Base-by-base conservation (phyloP, 1,140 invertebrate genomes). In the Adelges cooleyi region DNA sequence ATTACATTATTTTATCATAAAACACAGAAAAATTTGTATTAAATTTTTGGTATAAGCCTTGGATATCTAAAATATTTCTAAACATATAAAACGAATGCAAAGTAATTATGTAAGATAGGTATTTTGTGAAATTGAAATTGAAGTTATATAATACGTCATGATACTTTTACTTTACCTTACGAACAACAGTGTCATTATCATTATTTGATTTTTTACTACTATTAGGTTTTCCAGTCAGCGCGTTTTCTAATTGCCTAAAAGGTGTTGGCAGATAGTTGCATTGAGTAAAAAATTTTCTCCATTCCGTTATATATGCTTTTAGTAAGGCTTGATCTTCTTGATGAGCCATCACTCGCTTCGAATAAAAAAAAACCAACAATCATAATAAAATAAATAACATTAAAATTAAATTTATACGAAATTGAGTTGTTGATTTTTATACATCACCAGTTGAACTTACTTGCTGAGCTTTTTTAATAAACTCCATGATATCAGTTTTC, bases 241-340 rank as follows among this genome's bases (percentile, higher is more conserved):
- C 84, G 67, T 84, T 84, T 79, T 97, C 94, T 67, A 98, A 77
- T 75, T 94, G 92, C 49, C 86, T 83, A 80, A 98, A 98, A 11
- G 95, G 95, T 68, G 93, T 92, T 3, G 95, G 94, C 70, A 98
- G 78, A 78, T 96, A 98, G 75, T 91, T 89, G 76, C 94, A 97
- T 74, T 98, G 94, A 8, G 92, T 92, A 74, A 97, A 97, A 79
- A 98, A 98, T 72, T 95, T 96, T 44, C 90, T 81, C 95, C 95
- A 98, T 77, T 97, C 94, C 9, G 84, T 83, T 70, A 98, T 97
- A 72, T 98, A 98, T 9, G 94, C 90, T 77, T 94, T 94, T 6
- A 98, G 77, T 22, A 98, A 78, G 8, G 94, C 92, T 74, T 95
- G 91, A 72, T 98, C 94, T 73, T 97, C 93, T 67, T 91, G 82